Conservation (phyloP, 2,888 invertebrate species). For the Cataglyphis livida region DNA sequence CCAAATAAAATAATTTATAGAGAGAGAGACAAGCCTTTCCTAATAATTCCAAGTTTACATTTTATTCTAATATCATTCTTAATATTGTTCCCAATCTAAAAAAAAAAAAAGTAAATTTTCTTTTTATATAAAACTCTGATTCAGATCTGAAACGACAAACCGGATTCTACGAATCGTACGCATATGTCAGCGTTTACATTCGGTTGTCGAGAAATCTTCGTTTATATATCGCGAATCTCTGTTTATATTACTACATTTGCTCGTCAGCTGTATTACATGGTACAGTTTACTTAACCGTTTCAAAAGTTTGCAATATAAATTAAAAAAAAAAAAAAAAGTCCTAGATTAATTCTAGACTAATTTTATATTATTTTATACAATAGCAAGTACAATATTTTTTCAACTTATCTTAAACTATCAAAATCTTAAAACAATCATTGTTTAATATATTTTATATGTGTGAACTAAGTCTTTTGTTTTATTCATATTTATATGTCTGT, state of each 20-base stretch:
- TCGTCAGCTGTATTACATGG: slow-evolving; percentile 67
- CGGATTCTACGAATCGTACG: slow-evolving; percentile 38
- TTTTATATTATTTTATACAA: not conserved
- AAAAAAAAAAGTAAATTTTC: not conserved
- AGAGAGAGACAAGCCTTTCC: not conserved
- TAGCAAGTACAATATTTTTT: slow-evolving; percentile 1
- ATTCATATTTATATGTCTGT: not conserved
- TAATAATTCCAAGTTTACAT: not conserved
- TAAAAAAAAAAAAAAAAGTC: slow-evolving; percentile 40
- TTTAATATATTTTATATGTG: not conserved
- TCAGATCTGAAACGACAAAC: slow-evolving; percentile 1
- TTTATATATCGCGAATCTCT: slow-evolving; percentile 69
- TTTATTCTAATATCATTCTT: slow-evolving; percentile 1
- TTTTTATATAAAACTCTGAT: not conserved
- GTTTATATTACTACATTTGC: slow-evolving; percentile 72
- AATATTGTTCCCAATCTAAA: not conserved
- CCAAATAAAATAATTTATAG: not conserved
- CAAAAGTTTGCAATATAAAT: slow-evolving; percentile 34
- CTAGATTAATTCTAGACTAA: not conserved
- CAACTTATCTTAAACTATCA: not conserved
- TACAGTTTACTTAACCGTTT: slow-evolving; percentile 58
- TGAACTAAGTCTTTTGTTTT: not conserved
- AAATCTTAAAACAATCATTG: not conserved
- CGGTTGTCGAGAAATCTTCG: slow-evolving; percentile 66
- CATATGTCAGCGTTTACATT: slow-evolving; percentile 38